Percentiles rank a stretch among this genome's conserved stretches.
These are phyloP conservation scores for Scomberomorus guttatus DNA, from an alignment of 2,797 vertebrate species.

Conservation along the genomic window DNA sequence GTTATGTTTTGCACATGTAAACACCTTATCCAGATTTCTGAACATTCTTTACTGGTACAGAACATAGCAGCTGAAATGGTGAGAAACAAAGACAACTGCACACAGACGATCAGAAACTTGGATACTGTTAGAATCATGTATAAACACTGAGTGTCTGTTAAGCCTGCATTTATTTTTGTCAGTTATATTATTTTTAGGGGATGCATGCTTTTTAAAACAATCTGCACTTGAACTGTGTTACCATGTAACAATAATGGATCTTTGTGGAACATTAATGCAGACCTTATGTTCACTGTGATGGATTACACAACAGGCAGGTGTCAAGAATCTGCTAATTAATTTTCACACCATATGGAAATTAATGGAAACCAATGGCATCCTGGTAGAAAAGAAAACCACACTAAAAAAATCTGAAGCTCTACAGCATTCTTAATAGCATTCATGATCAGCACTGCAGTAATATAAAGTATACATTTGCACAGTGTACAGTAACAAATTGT, in stretches of 20 bases:
- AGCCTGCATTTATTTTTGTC: background rate
- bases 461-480: background rate
- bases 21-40: too few relatives aligned
- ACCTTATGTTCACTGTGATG: constrained; percentile 51
- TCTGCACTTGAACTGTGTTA: constrained; percentile 2
- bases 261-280: constrained; percentile 41
- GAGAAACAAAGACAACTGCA: too few relatives aligned
- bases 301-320: constrained; percentile 66
- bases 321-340: constrained; percentile 69
- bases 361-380: constrained; percentile 42
- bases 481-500: too few relatives aligned
- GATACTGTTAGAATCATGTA: too few relatives aligned
- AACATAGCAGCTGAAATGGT: too few relatives aligned
- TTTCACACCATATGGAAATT: constrained; percentile 67
- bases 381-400: constrained; percentile 20
- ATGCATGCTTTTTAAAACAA: background rate
- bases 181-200: background rate
- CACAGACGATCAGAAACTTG: too few relatives aligned
- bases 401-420: background rate
- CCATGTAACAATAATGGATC: constrained; percentile 32
- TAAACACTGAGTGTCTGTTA: background rate
- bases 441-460: background rate
- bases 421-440: background rate
- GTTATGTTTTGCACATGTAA: too few relatives aligned
- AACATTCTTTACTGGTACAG: too few relatives aligned